Percentiles rank a stretch among this genome's conserved stretches.
Conservation (phyloP, 2,888 invertebrate species). For the Ennomos fuscantarius region DNA sequence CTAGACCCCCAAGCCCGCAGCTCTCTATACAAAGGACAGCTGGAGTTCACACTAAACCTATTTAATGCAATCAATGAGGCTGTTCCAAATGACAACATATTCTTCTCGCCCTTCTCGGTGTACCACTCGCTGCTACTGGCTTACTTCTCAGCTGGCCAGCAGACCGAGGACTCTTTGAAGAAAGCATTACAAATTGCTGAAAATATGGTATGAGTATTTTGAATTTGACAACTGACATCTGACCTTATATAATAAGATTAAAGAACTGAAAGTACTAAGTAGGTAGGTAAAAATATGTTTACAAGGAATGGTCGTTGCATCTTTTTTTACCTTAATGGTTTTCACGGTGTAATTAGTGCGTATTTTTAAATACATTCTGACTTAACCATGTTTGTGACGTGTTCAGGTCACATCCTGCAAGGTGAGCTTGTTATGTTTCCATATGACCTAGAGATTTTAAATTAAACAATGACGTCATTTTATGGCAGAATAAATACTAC, state of each 20-base stretch:
- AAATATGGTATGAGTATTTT: conserved; percentile 71
- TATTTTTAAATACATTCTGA: too few species aligned
- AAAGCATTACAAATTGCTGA: conserved; percentile 86
- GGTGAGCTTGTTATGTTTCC: too few species aligned
- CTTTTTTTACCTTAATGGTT: too few species aligned
- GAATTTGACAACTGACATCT: conserved; percentile 16
- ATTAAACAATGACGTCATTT: too few species aligned
- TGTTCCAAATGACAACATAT: conserved; percentile 90
- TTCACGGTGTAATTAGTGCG: too few species aligned
- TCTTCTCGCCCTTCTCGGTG: conserved; percentile 95
- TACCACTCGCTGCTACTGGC: conserved; percentile 92
- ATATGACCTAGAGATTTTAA: too few species aligned
- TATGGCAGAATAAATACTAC: too few species aligned
- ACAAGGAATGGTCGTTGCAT: too few species aligned
- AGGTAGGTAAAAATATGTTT: too few species aligned
- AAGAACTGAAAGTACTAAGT: too few species aligned
- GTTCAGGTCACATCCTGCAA: too few species aligned
- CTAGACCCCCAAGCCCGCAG: conserved; percentile 67
- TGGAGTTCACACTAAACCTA: conserved; percentile 89
- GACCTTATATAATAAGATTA: neutral
- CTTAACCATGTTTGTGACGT: too few species aligned
- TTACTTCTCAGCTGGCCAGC: conserved; percentile 90
- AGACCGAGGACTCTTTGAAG: conserved; percentile 88
- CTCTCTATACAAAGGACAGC: conserved; percentile 72
- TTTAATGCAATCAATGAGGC: conserved; percentile 88